Evolutionary conservation across 2,888 invertebrate species (phyloP).

Genomic region (Cylloceria caligata): DNA sequence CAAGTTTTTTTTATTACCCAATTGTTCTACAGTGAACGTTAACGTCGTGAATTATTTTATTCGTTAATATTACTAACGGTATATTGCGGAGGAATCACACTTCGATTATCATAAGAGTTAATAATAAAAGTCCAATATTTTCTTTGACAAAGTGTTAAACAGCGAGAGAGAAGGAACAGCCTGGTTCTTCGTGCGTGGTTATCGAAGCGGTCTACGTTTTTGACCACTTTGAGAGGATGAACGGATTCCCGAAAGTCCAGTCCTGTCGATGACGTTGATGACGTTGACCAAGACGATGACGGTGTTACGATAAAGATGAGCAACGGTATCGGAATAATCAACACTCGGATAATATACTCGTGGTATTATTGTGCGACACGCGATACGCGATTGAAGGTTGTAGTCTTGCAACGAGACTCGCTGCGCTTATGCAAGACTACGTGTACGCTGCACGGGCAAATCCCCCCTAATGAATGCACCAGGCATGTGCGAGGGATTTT

Average conservation of each 20-base stretch:
- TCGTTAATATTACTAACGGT: conserved; percentile 1
- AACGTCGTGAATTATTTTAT: conserved; percentile 1
- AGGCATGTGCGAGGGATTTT: conserved; percentile 85
- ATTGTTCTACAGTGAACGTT: neutral
- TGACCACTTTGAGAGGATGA: neutral
- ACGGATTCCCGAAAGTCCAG: neutral
- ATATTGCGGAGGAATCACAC: conserved; percentile 52
- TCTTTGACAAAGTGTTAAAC: conserved; percentile 18
- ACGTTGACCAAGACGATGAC: neutral
- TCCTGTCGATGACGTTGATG: neutral
- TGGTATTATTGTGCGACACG: conserved; percentile 45
- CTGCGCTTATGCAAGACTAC: conserved; percentile 79
- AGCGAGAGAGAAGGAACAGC: neutral
- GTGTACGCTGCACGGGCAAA: conserved; percentile 83
- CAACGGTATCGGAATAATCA: conserved; percentile 1
- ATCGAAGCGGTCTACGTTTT: neutral
- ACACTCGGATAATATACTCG: too few species aligned
- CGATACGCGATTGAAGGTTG: conserved; percentile 59
- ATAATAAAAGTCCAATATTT: conserved; percentile 30
- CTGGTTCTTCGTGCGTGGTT: neutral
- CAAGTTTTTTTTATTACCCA: neutral
- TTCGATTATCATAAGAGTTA: conserved; percentile 41
- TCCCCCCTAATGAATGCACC: conserved; percentile 84
- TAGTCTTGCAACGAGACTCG: conserved; percentile 62
- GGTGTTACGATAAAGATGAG: neutral